These are phyloP conservation scores for Gobius niger DNA, from an alignment of 2,113 vertebrate genomes.

Conservation along the genomic window DNA sequence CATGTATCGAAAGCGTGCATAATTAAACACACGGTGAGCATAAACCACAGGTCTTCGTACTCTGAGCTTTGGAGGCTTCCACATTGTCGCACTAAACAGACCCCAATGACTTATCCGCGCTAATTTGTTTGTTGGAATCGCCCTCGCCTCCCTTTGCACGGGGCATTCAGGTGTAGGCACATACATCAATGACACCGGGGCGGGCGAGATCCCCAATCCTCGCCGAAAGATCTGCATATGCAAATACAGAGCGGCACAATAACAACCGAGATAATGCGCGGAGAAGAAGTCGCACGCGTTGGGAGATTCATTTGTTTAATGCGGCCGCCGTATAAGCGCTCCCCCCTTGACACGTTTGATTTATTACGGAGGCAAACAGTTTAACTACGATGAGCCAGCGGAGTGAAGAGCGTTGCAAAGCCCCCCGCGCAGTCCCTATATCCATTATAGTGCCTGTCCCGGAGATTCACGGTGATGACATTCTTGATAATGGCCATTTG, in stretches of 20 bases:
- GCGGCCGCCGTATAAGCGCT: conserved; percentile 64
- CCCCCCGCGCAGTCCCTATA: conserved; percentile 21
- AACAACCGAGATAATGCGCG: neutral
- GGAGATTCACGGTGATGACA: conserved; percentile 39
- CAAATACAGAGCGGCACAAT: conserved; percentile 10
- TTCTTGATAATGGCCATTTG: conserved; percentile 55
- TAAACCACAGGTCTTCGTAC: conserved; percentile 33
- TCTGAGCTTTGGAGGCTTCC: conserved; percentile 31
- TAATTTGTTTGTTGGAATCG: conserved; percentile 32
- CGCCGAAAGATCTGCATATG: conserved; percentile 36
- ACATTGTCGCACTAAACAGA: conserved; percentile 23
- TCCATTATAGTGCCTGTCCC: conserved; percentile 23
- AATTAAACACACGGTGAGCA: conserved; percentile 11
- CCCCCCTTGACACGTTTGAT: conserved; percentile 65
- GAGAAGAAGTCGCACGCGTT: conserved; percentile 1
- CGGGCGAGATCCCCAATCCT: conserved; percentile 9
- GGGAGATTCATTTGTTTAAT: conserved; percentile 66
- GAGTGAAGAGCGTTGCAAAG: conserved; percentile 37
- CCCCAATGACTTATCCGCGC: conserved; percentile 37
- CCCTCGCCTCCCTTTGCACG: conserved; percentile 1
- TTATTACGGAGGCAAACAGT: conserved; percentile 74
- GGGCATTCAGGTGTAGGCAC: conserved; percentile 19
- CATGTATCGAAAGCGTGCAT: conserved; percentile 19
- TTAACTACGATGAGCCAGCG: conserved; percentile 48
- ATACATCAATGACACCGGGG: conserved; percentile 43